Evolutionary conservation across 1,140 invertebrate genomes (phyloP).

Genomic region (Caligus rogercresseyi): DNA sequence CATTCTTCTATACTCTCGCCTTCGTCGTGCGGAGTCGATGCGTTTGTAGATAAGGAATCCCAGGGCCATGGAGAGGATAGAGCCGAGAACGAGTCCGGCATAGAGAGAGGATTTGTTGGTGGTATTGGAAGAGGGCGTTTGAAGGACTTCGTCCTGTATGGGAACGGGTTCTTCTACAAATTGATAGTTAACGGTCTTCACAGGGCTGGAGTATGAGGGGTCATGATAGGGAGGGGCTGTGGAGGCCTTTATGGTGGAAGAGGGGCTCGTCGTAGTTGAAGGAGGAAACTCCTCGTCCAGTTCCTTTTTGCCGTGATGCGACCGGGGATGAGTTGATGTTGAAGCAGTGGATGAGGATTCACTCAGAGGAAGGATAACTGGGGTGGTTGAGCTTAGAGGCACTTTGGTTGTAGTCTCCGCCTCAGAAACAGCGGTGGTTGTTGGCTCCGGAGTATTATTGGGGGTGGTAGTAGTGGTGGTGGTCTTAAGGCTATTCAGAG

Average conservation of each 20-base stretch:
- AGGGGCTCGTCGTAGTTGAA: neutral
- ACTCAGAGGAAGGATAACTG: too few species aligned
- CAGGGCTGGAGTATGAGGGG: neutral
- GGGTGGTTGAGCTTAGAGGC: too few species aligned
- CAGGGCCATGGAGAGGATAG: neutral
- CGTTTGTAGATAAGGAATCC: conserved; percentile 8
- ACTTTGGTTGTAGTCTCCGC: too few species aligned
- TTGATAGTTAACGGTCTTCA: neutral
- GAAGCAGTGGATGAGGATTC: too few species aligned
- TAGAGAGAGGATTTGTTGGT: neutral
- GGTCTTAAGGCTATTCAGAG: too few species aligned
- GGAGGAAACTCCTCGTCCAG: too few species aligned
- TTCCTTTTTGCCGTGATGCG: neutral
- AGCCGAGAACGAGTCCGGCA: conserved; percentile 1
- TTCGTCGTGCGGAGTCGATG: neutral
- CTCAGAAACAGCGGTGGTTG: too few species aligned
- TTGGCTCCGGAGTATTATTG: too few species aligned
- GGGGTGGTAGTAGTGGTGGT: too few species aligned
- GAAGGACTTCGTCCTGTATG: neutral
- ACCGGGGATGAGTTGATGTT: neutral
- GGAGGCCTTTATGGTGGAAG: neutral
- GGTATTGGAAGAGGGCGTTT: too few species aligned
- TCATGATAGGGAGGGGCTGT: neutral
- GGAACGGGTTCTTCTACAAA: neutral
- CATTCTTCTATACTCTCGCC: conserved; percentile 11